Conservation (phyloP, 2,113 vertebrate genomes). For the Marcusenius ussheri region DNA sequence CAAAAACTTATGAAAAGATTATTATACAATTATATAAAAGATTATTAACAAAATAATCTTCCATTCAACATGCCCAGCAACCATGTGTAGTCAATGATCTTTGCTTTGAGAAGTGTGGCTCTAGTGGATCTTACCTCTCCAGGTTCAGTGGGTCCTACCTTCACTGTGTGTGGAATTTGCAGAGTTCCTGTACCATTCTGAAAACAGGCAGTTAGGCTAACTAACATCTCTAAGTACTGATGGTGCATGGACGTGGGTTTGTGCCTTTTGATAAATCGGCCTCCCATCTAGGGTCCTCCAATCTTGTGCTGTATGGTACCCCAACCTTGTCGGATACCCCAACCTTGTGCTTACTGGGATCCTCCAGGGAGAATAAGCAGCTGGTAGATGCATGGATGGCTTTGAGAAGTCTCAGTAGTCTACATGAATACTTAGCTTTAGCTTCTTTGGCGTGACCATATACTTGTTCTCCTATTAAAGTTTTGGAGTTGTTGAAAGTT, state of each 20-base stretch:
- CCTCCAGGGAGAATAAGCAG: background rate
- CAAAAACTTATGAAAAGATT: background rate
- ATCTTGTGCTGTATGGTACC: background rate
- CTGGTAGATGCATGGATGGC: background rate
- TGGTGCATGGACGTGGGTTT: background rate
- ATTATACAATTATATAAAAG: background rate
- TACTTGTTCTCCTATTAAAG: background rate
- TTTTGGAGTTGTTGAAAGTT: constrained; percentile 1
- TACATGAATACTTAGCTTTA: background rate
- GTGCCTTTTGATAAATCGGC: background rate
- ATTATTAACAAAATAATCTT: background rate
- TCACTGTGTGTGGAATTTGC: background rate
- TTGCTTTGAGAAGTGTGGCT: background rate
- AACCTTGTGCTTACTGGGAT: background rate
- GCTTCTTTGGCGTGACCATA: background rate
- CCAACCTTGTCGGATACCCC: background rate
- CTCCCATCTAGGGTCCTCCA: background rate
- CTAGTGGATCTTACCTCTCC: background rate
- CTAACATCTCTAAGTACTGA: background rate
- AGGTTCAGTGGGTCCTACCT: background rate
- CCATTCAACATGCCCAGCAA: background rate
- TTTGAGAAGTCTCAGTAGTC: background rate
- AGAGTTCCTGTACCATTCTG: background rate
- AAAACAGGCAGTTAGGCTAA: background rate
- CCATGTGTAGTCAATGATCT: background rate